These are phyloP conservation scores for Peucedramus taeniatus DNA, from an alignment of 2,113 vertebrate genomes.

Conservation along the genomic window DNA sequence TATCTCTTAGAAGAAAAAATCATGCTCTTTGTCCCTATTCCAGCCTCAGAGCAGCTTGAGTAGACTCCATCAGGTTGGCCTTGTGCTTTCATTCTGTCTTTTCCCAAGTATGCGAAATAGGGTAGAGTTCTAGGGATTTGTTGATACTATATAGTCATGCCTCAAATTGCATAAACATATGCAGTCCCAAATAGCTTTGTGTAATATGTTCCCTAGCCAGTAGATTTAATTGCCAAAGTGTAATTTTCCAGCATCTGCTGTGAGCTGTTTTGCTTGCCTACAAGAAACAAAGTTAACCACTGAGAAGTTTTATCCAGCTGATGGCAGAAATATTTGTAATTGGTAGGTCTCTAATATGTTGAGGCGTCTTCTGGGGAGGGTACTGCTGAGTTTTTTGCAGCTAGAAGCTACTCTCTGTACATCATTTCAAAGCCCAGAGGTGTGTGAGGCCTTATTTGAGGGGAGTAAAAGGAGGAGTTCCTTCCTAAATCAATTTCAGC, in stretches of 20 bases:
- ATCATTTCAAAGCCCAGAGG: not conserved
- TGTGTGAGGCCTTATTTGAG: not conserved
- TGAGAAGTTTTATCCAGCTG: not conserved
- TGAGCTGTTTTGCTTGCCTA: not conserved
- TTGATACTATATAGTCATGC: not conserved
- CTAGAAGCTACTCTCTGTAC: not conserved
- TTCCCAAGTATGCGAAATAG: not conserved
- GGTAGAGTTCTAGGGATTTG: not conserved
- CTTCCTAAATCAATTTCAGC: not conserved
- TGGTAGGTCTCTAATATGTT: not conserved
- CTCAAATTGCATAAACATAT: not conserved
- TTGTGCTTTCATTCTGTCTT: not conserved
- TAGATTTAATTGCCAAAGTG: not conserved
- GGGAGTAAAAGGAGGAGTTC: not conserved
- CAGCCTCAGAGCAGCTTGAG: not conserved
- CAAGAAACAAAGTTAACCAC: not conserved
- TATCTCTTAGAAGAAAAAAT: not conserved
- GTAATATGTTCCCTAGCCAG: not conserved
- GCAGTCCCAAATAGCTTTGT: not conserved
- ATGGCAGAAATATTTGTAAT: not conserved
- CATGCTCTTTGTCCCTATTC: not conserved
- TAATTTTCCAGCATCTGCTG: not conserved
- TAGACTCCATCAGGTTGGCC: not conserved
- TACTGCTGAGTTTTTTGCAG: not conserved
- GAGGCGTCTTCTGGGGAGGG: not conserved